phyloP scores from a whole-genome alignment of 2,888 invertebrate species.

The Apotomis capreana region DNA sequence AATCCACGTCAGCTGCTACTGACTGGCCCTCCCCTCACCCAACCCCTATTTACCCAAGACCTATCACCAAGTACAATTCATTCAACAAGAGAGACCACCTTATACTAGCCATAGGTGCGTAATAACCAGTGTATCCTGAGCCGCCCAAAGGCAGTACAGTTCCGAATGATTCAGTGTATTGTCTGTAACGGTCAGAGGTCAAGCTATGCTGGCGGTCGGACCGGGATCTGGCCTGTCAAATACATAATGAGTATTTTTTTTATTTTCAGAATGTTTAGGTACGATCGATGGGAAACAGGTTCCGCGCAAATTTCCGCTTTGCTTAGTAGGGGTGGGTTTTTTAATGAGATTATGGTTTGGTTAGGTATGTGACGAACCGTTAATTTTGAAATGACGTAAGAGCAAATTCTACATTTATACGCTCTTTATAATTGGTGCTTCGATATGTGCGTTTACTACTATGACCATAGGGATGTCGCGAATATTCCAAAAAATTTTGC shows the following conservation, averaged over 20 bases:
- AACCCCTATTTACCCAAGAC: constrained; percentile 64
- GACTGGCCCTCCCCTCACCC: constrained; percentile 70
- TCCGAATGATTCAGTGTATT: not conserved
- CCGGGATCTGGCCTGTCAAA: constrained; percentile 66
- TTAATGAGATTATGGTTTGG: constrained; percentile 47
- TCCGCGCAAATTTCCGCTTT: constrained; percentile 36
- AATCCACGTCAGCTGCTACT: constrained; percentile 81
- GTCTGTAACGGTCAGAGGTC: constrained; percentile 45
- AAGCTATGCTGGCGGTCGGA: constrained; percentile 51
- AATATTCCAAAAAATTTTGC: not conserved
- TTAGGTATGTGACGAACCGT: constrained; percentile 1
- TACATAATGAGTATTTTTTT: constrained; percentile 71
- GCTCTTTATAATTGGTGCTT: not conserved
- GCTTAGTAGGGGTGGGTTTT: constrained; percentile 42
- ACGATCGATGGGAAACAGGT: constrained; percentile 55
- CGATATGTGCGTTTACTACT: constrained; percentile 21
- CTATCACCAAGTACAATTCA: constrained; percentile 50
- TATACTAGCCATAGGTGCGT: constrained; percentile 53
- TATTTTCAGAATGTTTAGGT: constrained; percentile 51
- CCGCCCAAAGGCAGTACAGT: constrained; percentile 38
- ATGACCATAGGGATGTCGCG: constrained; percentile 24
- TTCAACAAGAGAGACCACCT: constrained; percentile 54
- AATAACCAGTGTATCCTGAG: constrained; percentile 53
- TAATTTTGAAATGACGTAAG: constrained; percentile 3
- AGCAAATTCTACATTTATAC: not conserved